These are phyloP conservation scores for Nebria brevicollis DNA, from an alignment of 2,888 invertebrate genomes.

Conservation along the genomic window DNA sequence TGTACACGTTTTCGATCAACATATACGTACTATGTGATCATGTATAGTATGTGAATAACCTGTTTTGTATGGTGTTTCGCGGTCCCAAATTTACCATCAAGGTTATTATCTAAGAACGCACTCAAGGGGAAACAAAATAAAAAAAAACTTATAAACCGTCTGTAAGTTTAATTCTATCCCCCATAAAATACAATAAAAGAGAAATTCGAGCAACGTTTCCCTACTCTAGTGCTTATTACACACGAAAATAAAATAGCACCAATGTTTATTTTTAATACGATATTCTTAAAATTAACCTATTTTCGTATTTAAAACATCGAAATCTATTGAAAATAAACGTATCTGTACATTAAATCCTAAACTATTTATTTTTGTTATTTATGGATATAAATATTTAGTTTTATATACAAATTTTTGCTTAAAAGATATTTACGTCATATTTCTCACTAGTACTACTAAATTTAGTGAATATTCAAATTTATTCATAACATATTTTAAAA, in stretches of 20 bases:
- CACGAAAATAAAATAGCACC: too few species aligned
- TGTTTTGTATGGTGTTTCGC: conserved; percentile 30
- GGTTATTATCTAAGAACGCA: conserved; percentile 26
- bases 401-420: neutral
- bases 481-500: too few species aligned
- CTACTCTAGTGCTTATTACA: too few species aligned
- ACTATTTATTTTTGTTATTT: neutral
- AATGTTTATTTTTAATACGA: too few species aligned
- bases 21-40: neutral
- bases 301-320: neutral
- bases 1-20: conserved; percentile 36
- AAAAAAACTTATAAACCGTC: too few species aligned
- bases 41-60: conserved; percentile 28
- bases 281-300: too few species aligned
- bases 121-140: neutral
- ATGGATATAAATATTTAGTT: neutral
- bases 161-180: too few species aligned
- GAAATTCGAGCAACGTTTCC: too few species aligned
- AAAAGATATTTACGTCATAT: neutral
- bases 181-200: too few species aligned
- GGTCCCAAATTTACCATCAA: conserved; percentile 31
- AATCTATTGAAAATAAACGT: neutral
- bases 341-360: neutral
- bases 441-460: too few species aligned
- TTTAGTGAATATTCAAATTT: too few species aligned